Conservation (phyloP, 2,797 vertebrate species). For the Brachyrhaphis roseni region DNA sequence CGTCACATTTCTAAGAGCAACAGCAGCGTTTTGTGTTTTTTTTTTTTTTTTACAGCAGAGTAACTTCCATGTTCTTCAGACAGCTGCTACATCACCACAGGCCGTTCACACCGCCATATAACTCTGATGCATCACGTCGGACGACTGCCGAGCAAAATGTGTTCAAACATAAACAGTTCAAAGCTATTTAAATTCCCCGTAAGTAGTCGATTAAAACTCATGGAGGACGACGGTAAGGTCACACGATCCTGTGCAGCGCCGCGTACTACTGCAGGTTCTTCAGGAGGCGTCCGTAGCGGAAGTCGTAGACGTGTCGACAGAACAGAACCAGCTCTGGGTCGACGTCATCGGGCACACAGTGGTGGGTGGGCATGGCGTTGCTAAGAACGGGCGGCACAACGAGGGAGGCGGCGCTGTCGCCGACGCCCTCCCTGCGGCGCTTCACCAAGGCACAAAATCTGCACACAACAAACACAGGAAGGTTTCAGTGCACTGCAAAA, state of each 20-base stretch:
- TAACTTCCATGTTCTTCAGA: conserved; percentile 59
- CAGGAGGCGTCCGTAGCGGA: conserved; percentile 95
- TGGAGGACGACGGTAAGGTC: conserved; percentile 27
- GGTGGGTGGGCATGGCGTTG: conserved; percentile 92
- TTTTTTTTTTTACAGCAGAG: conserved; percentile 68
- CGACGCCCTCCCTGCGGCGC: conserved; percentile 90
- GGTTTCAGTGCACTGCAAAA: too few relatives aligned
- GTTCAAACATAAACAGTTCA: conserved; percentile 33
- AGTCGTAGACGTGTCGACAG: conserved; percentile 99
- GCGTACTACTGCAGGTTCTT: conserved; percentile 95
- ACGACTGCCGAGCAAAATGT: conserved; percentile 47
- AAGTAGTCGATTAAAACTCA: conserved; percentile 43
- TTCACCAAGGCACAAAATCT: conserved; percentile 99
- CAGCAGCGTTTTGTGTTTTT: conserved; percentile 63
- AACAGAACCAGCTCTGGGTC: conserved; percentile 97
- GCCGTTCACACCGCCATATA: conserved; percentile 45
- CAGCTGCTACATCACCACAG: conserved; percentile 61
- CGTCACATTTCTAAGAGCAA: conserved; percentile 71
- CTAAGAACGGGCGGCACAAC: conserved; percentile 90
- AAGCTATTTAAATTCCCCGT: conserved; percentile 58
- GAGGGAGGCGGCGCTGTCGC: conserved; percentile 81
- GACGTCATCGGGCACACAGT: conserved; percentile 92
- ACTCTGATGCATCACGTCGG: conserved; percentile 49
- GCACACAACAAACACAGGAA: conserved; percentile 32
- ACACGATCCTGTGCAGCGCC: conserved; percentile 16